Percentiles rank a stretch among this genome's conserved stretches.
phyloP scores from a whole-genome alignment of 2,888 invertebrate genomes.

The Melinopterus prodromus region DNA sequence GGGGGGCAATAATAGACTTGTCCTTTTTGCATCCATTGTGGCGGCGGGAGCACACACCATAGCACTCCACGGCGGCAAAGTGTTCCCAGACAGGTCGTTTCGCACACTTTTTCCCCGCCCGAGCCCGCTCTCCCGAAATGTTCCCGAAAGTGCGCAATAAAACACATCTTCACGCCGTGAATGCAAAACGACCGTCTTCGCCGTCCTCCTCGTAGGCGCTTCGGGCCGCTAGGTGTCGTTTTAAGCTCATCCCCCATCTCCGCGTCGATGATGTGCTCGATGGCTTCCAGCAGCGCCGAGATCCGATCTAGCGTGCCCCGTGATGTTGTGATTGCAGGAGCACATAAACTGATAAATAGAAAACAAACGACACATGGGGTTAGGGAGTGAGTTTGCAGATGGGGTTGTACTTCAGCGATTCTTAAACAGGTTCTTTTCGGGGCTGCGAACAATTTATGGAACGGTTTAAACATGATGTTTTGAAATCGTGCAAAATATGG shows the following conservation, averaged over 20 bases:
- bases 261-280: slow-evolving; percentile 27
- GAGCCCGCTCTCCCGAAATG: slow-evolving; percentile 9
- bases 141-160: slow-evolving; percentile 21
- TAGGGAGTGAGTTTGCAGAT: slow-evolving; percentile 32
- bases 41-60: background rate
- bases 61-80: background rate
- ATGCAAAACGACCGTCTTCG: background rate
- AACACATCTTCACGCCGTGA: slow-evolving; percentile 13
- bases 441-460: slow-evolving; percentile 40
- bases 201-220: background rate
- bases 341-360: slow-evolving; percentile 40
- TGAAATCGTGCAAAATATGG: too few species aligned
- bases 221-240: slow-evolving; percentile 17
- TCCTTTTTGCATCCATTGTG: slow-evolving; percentile 4
- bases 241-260: slow-evolving; percentile 8
- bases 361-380: slow-evolving; percentile 44
- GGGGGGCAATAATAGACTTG: background rate
- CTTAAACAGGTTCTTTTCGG: slow-evolving; percentile 26
- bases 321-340: slow-evolving; percentile 37
- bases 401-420: slow-evolving; percentile 11
- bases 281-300: slow-evolving; percentile 31
- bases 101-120: slow-evolving; percentile 20
- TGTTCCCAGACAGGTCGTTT: slow-evolving; percentile 15
- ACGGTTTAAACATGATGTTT: too few species aligned
- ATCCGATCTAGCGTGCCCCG: slow-evolving; percentile 31